A percentile compares a stretch with the other conserved stretches of the same genome.
Evolutionary conservation across 1,140 invertebrate species (phyloP).

Genomic region (Teleopsis dalmanni): DNA sequence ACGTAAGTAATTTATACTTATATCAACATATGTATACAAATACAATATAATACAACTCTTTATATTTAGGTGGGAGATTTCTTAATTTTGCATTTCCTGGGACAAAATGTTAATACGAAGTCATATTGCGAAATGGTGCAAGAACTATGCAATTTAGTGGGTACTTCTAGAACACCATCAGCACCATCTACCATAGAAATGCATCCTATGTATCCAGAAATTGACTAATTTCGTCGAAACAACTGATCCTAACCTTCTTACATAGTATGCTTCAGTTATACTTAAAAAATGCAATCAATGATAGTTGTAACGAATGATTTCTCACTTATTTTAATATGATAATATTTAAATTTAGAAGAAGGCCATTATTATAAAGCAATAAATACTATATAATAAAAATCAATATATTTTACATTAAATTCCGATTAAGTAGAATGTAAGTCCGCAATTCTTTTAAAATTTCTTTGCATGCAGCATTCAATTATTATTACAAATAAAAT

Average conservation of each 20-base stretch:
- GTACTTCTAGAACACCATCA: slow-evolving; percentile 65
- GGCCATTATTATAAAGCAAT: too few species aligned
- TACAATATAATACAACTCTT: background rate
- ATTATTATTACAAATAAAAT: too few species aligned
- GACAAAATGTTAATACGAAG: slow-evolving; percentile 77
- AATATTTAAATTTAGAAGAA: too few species aligned
- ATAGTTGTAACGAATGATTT: slow-evolving; percentile 12
- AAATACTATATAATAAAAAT: too few species aligned
- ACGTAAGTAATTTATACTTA: slow-evolving; percentile 49
- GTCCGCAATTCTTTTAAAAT: too few species aligned
- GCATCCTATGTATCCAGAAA: slow-evolving; percentile 73
- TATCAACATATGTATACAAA: background rate
- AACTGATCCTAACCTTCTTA: too few species aligned
- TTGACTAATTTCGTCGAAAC: slow-evolving; percentile 62
- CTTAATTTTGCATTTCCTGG: slow-evolving; percentile 69
- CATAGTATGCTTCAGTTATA: background rate
- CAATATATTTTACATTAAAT: too few species aligned
- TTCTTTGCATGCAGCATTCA: too few species aligned
- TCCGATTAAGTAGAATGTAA: too few species aligned
- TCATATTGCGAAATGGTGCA: slow-evolving; percentile 68
- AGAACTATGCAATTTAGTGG: slow-evolving; percentile 53
- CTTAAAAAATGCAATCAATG: background rate
- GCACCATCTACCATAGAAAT: slow-evolving; percentile 77
- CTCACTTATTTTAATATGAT: slow-evolving; percentile 7
- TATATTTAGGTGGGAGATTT: slow-evolving; percentile 69